Evolutionary conservation across 2,888 invertebrate genomes (phyloP), one percentile per base, ranked within the genome.

Genomic region (Mythimna lalbum): DNA sequence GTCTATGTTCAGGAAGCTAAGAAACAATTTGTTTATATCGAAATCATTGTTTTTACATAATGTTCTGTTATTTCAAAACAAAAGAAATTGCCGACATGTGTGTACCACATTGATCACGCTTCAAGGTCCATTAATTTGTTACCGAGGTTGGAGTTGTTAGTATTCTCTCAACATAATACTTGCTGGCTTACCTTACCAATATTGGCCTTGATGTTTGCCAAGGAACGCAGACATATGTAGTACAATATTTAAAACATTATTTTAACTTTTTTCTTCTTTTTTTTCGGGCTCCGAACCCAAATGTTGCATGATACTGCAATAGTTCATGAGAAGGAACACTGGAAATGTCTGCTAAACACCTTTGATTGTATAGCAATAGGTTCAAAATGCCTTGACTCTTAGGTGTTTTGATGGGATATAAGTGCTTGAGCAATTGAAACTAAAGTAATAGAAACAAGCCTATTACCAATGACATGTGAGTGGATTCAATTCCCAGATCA

Each of bases 61-160:
- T 49, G 27, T 43, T 53, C 7, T 39, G 19, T 23, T 55, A 10
- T 75, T 80, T 27, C 31, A 17, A 80, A 76, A 80, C 50, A 39
- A 60, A 57, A 80, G 49, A 63, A 69, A 76, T 68, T 60, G 23
- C 59, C 52, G 47, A 23, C 23, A 19, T 33, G 6, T 49, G 39
- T 64, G 47, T 59, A 59, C n/a, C 55, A 39, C 17, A 55, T 80
- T 78, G 56, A 56, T 70, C 33, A 49, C 27, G 50, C 59, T 70
- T 66, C 60, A 63, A 66, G 78, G 65, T 56, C 14, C 50, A 81
- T 77, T 62, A 65, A 43, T 61, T 49, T 9, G 23, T 49, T 57
- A 2, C 36, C 43, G 67, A 53, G 53, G 53, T 49, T 55, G 19
- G 39, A 27, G 23, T 66, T 60, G 17, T 81, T 63, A 67, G 52